Base-by-base conservation (phyloP, 2,888 invertebrate genomes). In the Xestia ashworthii region DNA sequence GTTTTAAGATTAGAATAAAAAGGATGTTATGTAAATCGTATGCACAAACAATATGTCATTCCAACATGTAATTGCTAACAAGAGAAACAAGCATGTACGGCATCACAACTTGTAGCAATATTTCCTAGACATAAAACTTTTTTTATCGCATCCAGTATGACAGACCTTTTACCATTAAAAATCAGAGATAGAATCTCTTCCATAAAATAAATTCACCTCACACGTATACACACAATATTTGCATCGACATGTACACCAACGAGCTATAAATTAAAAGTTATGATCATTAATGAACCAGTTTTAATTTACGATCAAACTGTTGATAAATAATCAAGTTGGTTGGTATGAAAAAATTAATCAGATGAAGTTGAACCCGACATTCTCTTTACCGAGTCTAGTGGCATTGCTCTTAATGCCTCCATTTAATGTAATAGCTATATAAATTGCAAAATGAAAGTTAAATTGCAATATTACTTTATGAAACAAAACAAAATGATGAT, bases 261-360 rank as follows among this genome's bases (percentile, higher is more conserved):
- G 87, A 90, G 91, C 90, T 88, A 94, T 94, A 94, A 93, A 94
- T 94, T 94, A 91, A 93, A 93, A 95, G 93, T 95, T 95, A 94
- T 95, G 94, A 93, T 93, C 94, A 94, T 94, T 95, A 95, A 94
- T 94, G 94, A 94, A 95, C 95, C 92, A 92, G 95, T 93, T 94
- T 93, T 93, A 93, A 94, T 94, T 94, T 95, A 95, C 92, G 93
- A 94, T 93, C 91, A 90, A 91, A 92, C 88, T 90, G 89, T 87
- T 91, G 93, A 94, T 93, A 93, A 94, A 94, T 93, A 93, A 92
- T 92, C 91, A 90, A 92, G 90, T 90, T 91, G 89, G 84, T 91
- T 82, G 89, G 89, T 90, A 92, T 91, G 91, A 93, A 94, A 94
- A 93, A 92, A 93, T 88, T 92, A 91, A 93, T 92, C 92, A 90